Evolutionary conservation across 2,797 vertebrate genomes (phyloP).

Genomic region (Catamblyrhynchus diadema): DNA sequence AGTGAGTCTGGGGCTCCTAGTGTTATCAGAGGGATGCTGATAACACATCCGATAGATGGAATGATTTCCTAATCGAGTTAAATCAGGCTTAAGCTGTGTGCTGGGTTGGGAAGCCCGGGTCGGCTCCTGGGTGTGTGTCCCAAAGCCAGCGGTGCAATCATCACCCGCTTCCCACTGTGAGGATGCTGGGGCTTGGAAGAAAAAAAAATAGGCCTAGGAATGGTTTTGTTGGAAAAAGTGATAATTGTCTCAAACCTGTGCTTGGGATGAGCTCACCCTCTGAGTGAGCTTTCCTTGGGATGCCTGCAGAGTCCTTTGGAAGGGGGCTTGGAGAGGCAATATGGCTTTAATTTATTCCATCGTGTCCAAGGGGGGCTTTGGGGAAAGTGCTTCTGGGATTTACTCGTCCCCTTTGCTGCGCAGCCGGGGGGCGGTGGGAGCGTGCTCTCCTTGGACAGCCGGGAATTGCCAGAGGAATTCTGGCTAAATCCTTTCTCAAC

Average conservation of each 20-base stretch:
- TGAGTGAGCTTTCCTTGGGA: not conserved
- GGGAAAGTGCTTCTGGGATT: not conserved
- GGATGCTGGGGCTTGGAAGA: not conserved
- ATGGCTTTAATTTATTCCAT: not conserved
- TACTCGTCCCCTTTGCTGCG: not conserved
- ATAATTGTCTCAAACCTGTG: not conserved
- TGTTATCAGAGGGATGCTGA: not conserved
- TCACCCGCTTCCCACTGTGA: rapidly evolving
- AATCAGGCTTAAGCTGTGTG: not conserved
- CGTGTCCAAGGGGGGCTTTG: not conserved
- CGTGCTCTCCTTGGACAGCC: not conserved
- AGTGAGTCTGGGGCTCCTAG: not conserved
- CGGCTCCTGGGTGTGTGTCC: not conserved
- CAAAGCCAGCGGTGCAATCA: not conserved
- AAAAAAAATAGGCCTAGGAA: not conserved
- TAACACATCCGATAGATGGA: not conserved
- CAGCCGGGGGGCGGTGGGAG: not conserved
- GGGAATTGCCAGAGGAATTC: not conserved
- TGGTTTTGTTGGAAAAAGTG: not conserved
- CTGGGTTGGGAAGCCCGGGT: not conserved
- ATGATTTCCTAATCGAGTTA: not conserved
- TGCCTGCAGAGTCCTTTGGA: not conserved
- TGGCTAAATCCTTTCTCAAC: not conserved
- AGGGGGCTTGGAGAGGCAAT: not conserved
- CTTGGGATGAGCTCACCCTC: not conserved